A percentile compares a stretch with the other conserved stretches of the same genome.
Conservation (phyloP, 2,888 invertebrate genomes). For the Caenorhabditis japonica region DNA sequence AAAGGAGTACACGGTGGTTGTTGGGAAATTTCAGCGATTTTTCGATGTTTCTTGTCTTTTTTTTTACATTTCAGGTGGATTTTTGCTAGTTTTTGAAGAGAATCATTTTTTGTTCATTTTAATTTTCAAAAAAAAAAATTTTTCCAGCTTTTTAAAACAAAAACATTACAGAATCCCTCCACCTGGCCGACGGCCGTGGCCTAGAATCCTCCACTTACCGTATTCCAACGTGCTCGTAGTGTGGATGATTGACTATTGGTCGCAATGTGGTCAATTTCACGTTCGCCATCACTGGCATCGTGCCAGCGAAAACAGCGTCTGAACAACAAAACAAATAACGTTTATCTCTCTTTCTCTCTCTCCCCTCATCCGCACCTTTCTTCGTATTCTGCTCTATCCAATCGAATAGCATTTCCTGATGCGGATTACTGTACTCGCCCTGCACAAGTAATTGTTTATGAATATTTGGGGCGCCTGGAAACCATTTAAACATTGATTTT, state of each 20-base stretch:
- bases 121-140: too few species aligned
- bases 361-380: constrained; percentile 41
- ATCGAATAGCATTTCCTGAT: constrained; percentile 85
- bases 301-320: constrained; percentile 87
- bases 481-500: neutral
- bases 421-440: constrained; percentile 84
- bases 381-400: constrained; percentile 84
- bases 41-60: too few species aligned
- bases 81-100: too few species aligned
- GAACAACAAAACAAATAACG: too few species aligned
- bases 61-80: too few species aligned
- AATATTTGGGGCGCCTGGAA: constrained; percentile 44
- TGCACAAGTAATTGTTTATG: constrained; percentile 79
- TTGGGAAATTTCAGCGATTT: too few species aligned
- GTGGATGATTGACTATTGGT: constrained; percentile 89
- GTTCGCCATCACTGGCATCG: constrained; percentile 88
- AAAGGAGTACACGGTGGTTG: too few species aligned
- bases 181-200: too few species aligned
- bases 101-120: too few species aligned
- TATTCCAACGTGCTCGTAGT: constrained; percentile 87
- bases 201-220: constrained; percentile 80
- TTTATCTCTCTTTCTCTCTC: constrained; percentile 1
- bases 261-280: constrained; percentile 85
- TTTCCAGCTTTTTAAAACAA: too few species aligned
- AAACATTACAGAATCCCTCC: too few species aligned